Evolutionary conservation across 2,113 vertebrate genomes (phyloP).

Genomic region (Peromyscus maniculatus): DNA sequence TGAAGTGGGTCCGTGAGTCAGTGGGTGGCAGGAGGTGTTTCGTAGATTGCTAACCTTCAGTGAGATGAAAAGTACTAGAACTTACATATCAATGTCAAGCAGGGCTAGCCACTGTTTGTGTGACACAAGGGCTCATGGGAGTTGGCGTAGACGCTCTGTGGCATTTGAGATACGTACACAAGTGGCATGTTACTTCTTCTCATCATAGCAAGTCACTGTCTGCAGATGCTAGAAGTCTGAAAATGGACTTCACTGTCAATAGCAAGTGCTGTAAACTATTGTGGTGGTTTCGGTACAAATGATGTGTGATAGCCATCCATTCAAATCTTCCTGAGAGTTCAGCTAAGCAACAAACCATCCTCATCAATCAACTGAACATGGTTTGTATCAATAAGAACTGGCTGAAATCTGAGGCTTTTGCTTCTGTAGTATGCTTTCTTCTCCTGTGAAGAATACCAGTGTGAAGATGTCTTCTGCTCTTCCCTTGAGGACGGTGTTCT

Average conservation of each 20-base stretch:
- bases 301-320: background rate
- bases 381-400: background rate
- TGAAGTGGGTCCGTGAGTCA: accelerated
- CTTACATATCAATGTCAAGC: too few relatives aligned
- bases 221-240: too few relatives aligned
- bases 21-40: accelerated
- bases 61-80: accelerated
- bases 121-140: too few relatives aligned
- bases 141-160: accelerated
- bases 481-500: background rate
- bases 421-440: background rate
- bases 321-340: background rate
- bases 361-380: background rate
- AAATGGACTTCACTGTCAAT: background rate
- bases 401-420: background rate
- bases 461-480: background rate
- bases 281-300: background rate
- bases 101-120: background rate
- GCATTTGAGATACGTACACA: background rate
- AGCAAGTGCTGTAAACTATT: background rate
- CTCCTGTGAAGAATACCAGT: background rate
- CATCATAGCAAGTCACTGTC: background rate
- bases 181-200: too few relatives aligned
- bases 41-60: background rate
- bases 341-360: background rate